These are phyloP conservation scores for Ephialtes manifestator DNA, from an alignment of 2,888 invertebrate genomes.

Conservation along the genomic window DNA sequence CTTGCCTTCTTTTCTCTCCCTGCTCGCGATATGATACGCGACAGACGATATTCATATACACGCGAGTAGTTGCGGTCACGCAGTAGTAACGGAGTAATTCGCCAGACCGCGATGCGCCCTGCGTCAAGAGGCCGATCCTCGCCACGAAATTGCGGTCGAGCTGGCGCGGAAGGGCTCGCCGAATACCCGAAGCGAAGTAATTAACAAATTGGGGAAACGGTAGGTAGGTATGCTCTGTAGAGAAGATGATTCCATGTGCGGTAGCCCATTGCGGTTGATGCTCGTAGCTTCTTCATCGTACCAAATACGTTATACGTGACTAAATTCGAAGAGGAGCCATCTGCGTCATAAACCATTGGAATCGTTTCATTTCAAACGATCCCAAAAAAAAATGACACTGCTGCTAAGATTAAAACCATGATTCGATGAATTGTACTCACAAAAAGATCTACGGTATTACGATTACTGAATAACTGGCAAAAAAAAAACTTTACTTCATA, in stretches of 20 bases:
- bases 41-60: slow-evolving; percentile 37
- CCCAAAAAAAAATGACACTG: too few relatives aligned
- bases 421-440: too few relatives aligned
- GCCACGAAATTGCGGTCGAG: slow-evolving; percentile 74
- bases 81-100: slow-evolving; percentile 73
- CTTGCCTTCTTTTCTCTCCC: neutral
- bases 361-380: too few relatives aligned
- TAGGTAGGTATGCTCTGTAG: slow-evolving; percentile 43
- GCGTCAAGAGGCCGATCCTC: slow-evolving; percentile 44
- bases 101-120: slow-evolving; percentile 69
- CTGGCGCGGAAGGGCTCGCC: slow-evolving; percentile 57
- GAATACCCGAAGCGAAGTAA: slow-evolving; percentile 61
- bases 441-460: too few relatives aligned
- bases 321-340: neutral
- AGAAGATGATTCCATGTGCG: slow-evolving; percentile 65
- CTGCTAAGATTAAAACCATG: too few relatives aligned
- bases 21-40: slow-evolving; percentile 35
- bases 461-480: too few relatives aligned
- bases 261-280: slow-evolving; percentile 61
- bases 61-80: slow-evolving; percentile 70
- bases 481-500: too few relatives aligned
- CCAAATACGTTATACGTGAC: slow-evolving; percentile 25
- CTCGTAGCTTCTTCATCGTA: slow-evolving; percentile 49
- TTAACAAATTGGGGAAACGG: slow-evolving; percentile 70
- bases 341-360: neutral